Percentiles rank a stretch among this genome's conserved stretches.
These are phyloP conservation scores for Coptodon bakossiorum DNA, from an alignment of 2,113 vertebrate species.

Conservation along the genomic window DNA sequence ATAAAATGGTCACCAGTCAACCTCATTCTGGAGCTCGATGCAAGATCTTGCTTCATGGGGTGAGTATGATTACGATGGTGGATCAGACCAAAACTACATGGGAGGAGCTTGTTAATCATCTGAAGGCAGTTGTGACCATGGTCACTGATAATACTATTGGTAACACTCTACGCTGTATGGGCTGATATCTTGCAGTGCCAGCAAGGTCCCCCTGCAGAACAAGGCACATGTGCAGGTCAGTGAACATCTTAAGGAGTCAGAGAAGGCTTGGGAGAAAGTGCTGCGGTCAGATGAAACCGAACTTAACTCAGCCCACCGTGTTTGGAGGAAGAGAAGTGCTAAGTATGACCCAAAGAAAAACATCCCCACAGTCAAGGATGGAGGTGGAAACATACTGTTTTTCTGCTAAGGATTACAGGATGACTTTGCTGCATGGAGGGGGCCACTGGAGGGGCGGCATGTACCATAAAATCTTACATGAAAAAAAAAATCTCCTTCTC, in stretches of 20 bases:
- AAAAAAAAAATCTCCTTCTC: not conserved
- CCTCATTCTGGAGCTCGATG: not conserved
- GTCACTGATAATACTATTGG: not conserved
- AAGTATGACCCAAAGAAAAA: not conserved
- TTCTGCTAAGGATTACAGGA: not conserved
- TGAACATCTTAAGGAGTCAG: not conserved
- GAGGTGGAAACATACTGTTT: not conserved
- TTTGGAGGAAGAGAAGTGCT: not conserved
- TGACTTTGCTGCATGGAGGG: not conserved
- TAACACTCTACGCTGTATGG: not conserved
- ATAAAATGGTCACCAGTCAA: not conserved
- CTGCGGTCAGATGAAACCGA: not conserved
- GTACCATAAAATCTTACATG: not conserved
- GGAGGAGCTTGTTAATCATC: not conserved
- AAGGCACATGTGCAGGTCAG: not conserved
- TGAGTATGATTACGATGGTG: not conserved
- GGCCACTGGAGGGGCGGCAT: not conserved
- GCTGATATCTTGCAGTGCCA: not conserved
- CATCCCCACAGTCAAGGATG: not conserved
- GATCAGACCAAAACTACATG: not conserved
- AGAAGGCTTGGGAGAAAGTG: not conserved
- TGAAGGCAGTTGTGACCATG: not conserved
- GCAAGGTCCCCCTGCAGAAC: not conserved
- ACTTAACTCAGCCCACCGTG: not conserved
- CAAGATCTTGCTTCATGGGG: not conserved